Conservation (phyloP, 2,113 vertebrate genomes). For the Rhineura floridana region DNA sequence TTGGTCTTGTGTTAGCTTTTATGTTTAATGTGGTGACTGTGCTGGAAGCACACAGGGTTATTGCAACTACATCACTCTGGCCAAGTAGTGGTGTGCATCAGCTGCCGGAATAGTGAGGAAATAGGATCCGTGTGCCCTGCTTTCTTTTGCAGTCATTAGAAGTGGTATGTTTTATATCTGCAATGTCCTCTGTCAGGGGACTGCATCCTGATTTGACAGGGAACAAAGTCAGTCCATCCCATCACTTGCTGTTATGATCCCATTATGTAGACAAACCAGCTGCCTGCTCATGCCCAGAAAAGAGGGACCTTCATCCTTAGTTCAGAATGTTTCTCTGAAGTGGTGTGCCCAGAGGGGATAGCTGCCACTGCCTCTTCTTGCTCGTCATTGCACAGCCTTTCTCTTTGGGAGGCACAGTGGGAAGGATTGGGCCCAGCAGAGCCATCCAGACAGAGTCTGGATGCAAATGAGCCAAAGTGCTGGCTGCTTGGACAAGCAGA, state of each 20-base stretch:
- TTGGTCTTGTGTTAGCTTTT: neutral
- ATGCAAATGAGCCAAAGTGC: too few species aligned
- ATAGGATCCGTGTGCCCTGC: neutral
- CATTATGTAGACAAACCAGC: neutral
- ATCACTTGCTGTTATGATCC: accelerated
- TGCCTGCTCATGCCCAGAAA: neutral
- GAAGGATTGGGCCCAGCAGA: too few species aligned
- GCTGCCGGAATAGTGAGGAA: neutral
- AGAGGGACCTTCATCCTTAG: conserved; percentile 13
- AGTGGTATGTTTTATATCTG: conserved; percentile 59
- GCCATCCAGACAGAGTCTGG: too few species aligned
- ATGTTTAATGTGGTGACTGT: neutral
- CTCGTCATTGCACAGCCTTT: neutral
- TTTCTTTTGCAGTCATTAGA: conserved; percentile 54
- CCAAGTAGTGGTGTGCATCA: neutral
- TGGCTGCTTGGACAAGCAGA: too few species aligned
- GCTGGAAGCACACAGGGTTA: neutral
- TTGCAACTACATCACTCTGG: neutral
- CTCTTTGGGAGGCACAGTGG: too few species aligned
- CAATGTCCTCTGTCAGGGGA: conserved; percentile 33
- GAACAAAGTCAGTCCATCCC: conserved; percentile 42
- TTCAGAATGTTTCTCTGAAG: neutral
- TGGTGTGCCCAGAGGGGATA: neutral
- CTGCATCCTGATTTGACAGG: conserved; percentile 47
- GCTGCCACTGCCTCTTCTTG: too few species aligned